phyloP scores from a whole-genome alignment of 2,888 invertebrate species.

The Polyommatus icarus region DNA sequence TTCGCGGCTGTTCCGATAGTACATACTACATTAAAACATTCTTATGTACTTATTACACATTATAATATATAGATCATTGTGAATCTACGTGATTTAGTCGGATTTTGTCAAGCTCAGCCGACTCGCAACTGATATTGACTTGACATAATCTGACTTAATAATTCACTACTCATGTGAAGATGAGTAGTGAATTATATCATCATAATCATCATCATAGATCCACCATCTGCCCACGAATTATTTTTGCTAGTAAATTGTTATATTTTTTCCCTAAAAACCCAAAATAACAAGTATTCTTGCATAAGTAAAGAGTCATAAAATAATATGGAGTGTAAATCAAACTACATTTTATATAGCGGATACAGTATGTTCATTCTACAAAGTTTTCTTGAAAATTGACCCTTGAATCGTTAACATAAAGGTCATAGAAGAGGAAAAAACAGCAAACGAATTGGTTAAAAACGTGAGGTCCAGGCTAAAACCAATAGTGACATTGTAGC shows the following conservation, averaged over 20 bases:
- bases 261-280: not conserved
- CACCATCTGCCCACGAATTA: not conserved
- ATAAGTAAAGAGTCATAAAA: conserved; percentile 1
- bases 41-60: too few relatives aligned
- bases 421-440: too few relatives aligned
- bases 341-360: not conserved
- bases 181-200: too few relatives aligned
- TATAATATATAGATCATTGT: too few relatives aligned
- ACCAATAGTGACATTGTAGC: not conserved
- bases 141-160: not conserved
- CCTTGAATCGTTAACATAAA: too few relatives aligned
- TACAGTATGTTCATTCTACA: not conserved
- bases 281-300: not conserved
- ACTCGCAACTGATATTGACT: not conserved
- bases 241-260: not conserved
- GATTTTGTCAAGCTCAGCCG: too few relatives aligned
- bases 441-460: not conserved
- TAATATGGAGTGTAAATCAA: conserved; percentile 14
- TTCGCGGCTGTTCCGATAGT: too few relatives aligned
- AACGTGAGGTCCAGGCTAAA: not conserved
- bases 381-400: not conserved
- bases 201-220: too few relatives aligned
- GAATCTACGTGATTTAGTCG: too few relatives aligned
- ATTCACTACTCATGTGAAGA: not conserved
- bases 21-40: too few relatives aligned